These are phyloP conservation scores for Nycteola revayana DNA, from an alignment of 2,888 invertebrate species.

Conservation along the genomic window DNA sequence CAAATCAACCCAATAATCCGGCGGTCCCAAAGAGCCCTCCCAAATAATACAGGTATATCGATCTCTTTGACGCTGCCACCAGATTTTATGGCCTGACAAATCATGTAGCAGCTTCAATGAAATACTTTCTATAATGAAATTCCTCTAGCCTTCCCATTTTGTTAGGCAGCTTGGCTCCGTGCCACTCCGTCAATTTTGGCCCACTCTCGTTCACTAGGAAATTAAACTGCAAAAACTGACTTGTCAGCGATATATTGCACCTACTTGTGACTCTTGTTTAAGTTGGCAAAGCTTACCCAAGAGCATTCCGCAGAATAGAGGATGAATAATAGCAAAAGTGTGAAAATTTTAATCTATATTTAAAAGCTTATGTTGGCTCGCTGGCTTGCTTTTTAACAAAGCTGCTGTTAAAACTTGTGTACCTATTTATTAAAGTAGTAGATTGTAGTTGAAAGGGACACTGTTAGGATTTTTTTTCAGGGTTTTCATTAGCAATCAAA, in stretches of 20 bases:
- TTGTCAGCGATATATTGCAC: slow-evolving; percentile 31
- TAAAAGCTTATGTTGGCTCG: background rate
- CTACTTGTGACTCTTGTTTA: slow-evolving; percentile 21
- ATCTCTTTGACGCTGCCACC: slow-evolving; percentile 18
- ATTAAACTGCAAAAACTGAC: slow-evolving; percentile 39
- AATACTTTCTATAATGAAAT: slow-evolving; percentile 73
- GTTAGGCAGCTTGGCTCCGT: slow-evolving; percentile 54
- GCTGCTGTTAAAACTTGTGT: too few species aligned
- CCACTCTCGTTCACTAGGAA: slow-evolving; percentile 33
- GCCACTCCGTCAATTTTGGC: slow-evolving; percentile 60
- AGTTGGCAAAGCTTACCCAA: slow-evolving; percentile 16
- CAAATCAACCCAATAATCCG: too few species aligned
- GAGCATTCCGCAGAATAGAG: slow-evolving; percentile 10
- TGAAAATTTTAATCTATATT: background rate
- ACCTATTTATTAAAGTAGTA: too few species aligned
- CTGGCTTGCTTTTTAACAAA: background rate
- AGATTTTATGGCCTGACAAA: slow-evolving; percentile 24
- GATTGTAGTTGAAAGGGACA: too few species aligned
- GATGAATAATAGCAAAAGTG: slow-evolving; percentile 17
- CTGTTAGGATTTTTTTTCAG: too few species aligned
- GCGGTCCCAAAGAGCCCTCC: too few species aligned
- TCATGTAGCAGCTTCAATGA: slow-evolving; percentile 33
- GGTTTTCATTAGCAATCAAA: too few species aligned
- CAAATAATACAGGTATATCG: slow-evolving; percentile 19
- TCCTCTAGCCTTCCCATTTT: slow-evolving; percentile 52